Evolutionary conservation across 2,888 invertebrate genomes (phyloP), one percentile per base, ranked within the genome.

Genomic region (Stenodema calcarata): DNA sequence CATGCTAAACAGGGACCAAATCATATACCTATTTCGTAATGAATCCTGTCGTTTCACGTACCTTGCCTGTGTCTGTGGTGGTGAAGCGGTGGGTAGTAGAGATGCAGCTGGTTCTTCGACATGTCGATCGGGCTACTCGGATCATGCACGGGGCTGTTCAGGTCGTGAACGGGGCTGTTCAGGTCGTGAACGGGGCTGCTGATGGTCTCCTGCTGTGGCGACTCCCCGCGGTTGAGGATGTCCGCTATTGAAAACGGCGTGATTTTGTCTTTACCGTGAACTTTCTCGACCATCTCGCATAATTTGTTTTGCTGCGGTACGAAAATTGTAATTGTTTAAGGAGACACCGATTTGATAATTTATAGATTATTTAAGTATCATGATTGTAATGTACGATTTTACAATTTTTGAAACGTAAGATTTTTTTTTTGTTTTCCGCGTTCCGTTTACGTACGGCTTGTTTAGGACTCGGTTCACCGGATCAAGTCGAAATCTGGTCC

Each of bases 231-330:
- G 28, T 80, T 80, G 30, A 88, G 85, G 30, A 88, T 88, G 54
- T 88, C 88, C 30, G 83, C 88, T 23, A 88, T 88, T 11, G 88
- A 88, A 70, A 88, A 88, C 70, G 88, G 88, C 28, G 88, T 88
- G 11, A 76, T 82, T 79, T 88, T 88, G 44, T 54, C 86, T 86
- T 86, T 86, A 69, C 69, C 41, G 69, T 79, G 62, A 23, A 42
- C 79, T 79, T 86, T 86, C 18, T 86, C 86, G 42, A 86, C 86
- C 86, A 86, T 86, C 62, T 79, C 69, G 79, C 86, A 82, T 82
- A 41, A 23, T 82, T 82, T 69, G 1, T 62, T 50, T n/a, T 16
- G 50, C 35, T 4, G n/a, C 50, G 50, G n/a, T n/a, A 50, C n/a
- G 6, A 16, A 50, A 50, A 16, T 6, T n/a, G 6, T 16, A 50